These are phyloP conservation scores for Dolichoris vasculosae DNA, from an alignment of 1,140 invertebrate genomes.

Conservation along the genomic window DNA sequence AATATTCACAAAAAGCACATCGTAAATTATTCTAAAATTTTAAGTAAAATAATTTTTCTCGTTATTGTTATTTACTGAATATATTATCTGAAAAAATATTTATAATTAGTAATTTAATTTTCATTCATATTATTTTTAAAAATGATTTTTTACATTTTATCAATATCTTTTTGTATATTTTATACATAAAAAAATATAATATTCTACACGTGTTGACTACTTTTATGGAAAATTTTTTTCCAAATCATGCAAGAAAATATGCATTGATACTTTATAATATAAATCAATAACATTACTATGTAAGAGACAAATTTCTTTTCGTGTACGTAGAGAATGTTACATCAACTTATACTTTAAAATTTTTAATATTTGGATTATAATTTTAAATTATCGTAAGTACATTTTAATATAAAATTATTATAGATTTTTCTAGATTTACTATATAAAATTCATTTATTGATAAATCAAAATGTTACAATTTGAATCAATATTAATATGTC, in stretches of 20 bases:
- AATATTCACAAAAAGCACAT: no score
- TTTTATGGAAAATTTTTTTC: conserved; percentile 21
- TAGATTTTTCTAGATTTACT: no score
- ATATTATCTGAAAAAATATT: no score
- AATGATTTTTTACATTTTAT: background rate
- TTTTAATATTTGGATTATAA: background rate
- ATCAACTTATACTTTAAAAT: background rate
- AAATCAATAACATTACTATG: conserved; percentile 31
- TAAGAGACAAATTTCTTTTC: conserved; percentile 31
- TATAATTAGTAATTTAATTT: no score
- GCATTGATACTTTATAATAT: conserved; percentile 36
- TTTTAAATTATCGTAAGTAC: background rate
- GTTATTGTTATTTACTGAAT: no score
- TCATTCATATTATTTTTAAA: no score
- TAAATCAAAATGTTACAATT: no score
- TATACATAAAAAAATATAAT: background rate
- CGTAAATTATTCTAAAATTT: no score
- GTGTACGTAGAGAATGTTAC: conserved; percentile 1
- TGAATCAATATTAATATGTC: no score
- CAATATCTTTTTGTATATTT: background rate
- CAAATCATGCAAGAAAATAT: conserved; percentile 26
- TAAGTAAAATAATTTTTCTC: no score
- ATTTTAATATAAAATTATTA: no score
- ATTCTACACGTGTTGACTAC: background rate
- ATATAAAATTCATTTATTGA: no score